Base-by-base conservation (phyloP, 1,140 invertebrate species). In the Hypsibius dujardini region DNA sequence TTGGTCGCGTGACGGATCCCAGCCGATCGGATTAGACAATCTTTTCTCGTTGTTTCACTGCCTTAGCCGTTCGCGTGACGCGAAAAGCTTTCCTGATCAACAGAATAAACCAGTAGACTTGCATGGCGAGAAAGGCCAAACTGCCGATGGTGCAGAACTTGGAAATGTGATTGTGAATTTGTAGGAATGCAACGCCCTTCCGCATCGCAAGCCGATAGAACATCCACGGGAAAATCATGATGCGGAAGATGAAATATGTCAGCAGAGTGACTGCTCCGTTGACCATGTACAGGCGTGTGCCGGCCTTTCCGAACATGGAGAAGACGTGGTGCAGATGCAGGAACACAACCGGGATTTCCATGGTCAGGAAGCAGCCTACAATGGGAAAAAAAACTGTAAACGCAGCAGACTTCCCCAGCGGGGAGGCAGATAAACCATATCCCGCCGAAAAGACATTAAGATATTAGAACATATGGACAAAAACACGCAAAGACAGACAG, bases 301-400 rank as follows among this genome's bases (percentile, higher is more conserved):
- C 62, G 3, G 12, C 7, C 62, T 7, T 7, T 15, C 62, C 62
- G 12, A 67, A 42, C 7, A 12, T 42, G 3, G 62, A 12, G 3
- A 67, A 42, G 62, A 67, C 12, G 42, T 67, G 12, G 12, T 67
- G 62, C 12, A 42, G 7, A 42, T 67, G 62, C 62, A 67, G 62
- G 42, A 67, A 67, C 3, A 67, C 45, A 42, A 67, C 62, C 12
- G 62, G 62, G 62, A 67, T 7, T 42, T 67, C 62, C 62, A 67
- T 67, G 12, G 45, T 15, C 3, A 67, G 62, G 42, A 67, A 67
- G 42, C 62, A 67, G 62, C 62, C 62, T 28, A 28, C 28, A 28
- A 28, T 28, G 28, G 28, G 28, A 28, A 28, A 28, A n/a, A 28
- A 28, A 28, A 28, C 28, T 28, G 28, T 28, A 28, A 28, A 28